phyloP scores from a whole-genome alignment of 2,113 vertebrate species.

The Lophura nycthemera region DNA sequence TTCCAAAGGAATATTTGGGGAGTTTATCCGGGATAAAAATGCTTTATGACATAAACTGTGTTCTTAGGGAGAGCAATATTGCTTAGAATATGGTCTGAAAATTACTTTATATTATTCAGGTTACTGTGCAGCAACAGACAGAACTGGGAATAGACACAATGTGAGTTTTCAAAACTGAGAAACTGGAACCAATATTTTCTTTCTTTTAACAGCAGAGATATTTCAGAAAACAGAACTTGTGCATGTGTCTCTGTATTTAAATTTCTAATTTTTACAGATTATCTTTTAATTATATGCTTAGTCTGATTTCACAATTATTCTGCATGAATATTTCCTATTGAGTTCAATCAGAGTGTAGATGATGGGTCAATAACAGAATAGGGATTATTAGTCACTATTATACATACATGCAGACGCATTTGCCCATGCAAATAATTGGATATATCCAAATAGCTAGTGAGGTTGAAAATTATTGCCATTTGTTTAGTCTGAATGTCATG shows the following conservation, averaged over 20 bases:
- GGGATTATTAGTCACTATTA: slow-evolving; percentile 58
- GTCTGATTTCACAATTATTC: slow-evolving; percentile 46
- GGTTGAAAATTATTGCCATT: slow-evolving; percentile 66
- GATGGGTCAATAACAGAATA: slow-evolving; percentile 51
- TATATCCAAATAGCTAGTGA: slow-evolving; percentile 63
- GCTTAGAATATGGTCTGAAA: not conserved
- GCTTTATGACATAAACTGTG: not conserved
- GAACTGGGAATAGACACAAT: not conserved
- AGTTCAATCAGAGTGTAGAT: slow-evolving; percentile 26
- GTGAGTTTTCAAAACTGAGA: not conserved
- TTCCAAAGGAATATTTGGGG: not conserved
- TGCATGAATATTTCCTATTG: slow-evolving; percentile 1
- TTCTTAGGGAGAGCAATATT: not conserved
- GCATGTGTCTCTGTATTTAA: not conserved
- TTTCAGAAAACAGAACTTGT: not conserved
- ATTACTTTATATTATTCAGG: not conserved
- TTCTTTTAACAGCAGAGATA: not conserved
- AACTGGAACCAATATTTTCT: not conserved
- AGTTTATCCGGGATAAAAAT: not conserved
- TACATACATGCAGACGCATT: not conserved
- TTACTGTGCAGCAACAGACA: not conserved
- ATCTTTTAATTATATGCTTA: slow-evolving; percentile 26
- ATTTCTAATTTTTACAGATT: slow-evolving; percentile 7
- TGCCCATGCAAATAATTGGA: slow-evolving; percentile 67
- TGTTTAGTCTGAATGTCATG: slow-evolving; percentile 48